Base-by-base conservation (phyloP, 2,797 vertebrate genomes). In the Gymnoscopelus microlampas region DNA sequence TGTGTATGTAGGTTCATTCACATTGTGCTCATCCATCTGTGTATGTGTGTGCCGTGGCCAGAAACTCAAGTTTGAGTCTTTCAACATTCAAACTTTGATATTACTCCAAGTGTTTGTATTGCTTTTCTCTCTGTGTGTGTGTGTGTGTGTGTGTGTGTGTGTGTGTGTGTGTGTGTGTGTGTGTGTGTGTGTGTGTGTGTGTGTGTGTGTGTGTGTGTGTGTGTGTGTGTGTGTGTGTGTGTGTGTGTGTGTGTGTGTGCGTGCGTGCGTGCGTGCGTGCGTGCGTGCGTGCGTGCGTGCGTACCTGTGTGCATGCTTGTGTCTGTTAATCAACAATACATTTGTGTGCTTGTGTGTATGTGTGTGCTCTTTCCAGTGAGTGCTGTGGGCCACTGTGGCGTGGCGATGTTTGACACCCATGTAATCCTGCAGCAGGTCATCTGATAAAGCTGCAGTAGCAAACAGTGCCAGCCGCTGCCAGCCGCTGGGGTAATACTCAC, bases 381-480 rank as follows among this genome's bases (percentile, higher is more conserved):
- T 68, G 78, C 82, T 74, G 85, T 84, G 87, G 10, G 70, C 80
- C 75, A 82, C 75, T 80, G 83, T 69, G 81, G 79, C 83, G 83
- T 89, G 82, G 85, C 87, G 84, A 82, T 89, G 87, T 89, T 91
- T 88, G 91, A 93, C 92, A 90, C 91, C 85, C 79, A 44, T 92
- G 91, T 94, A 93, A 92, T 94, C 92, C 92, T 89, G 90, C 90
- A 79, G 90, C 70, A 77, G 91, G 87, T 92, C 89, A 88, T 92
- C 85, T 87, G 86, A 89, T 87, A 80, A 85, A 85, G 86, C 87
- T 79, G 88, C 56, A 78, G 77, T 85, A 79, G 74, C 80, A 80
- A 85, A 80, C 69, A 71, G 80, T 75, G 77, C 70, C 87, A 63
- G 49, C 48, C n/a, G 15, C 15, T 24, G 61, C 68, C 79, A 75